These are phyloP conservation scores for Lampris megalopsis DNA, from an alignment of 2,113 vertebrate species.

Conservation along the genomic window DNA sequence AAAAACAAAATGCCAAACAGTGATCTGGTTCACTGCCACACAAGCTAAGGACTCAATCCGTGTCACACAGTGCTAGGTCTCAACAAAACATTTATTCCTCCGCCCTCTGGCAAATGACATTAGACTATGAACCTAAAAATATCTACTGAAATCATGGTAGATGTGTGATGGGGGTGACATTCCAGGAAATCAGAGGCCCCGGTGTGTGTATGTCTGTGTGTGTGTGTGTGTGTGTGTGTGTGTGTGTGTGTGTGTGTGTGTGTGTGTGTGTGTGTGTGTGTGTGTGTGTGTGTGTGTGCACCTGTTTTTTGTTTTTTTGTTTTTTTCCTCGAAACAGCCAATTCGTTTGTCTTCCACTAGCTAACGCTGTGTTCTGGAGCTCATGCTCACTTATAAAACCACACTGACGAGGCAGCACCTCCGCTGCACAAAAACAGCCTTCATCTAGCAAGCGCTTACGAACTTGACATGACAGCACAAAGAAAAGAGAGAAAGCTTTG, in stretches of 20 bases:
- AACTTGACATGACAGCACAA: too few species aligned
- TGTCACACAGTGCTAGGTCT: conserved; percentile 46
- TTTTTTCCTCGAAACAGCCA: too few species aligned
- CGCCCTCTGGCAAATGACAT: conserved; percentile 58
- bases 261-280: conserved; percentile 26
- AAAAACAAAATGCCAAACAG: conserved; percentile 58
- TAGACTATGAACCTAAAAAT: conserved; percentile 43
- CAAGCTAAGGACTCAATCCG: conserved; percentile 51
- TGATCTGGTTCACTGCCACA: conserved; percentile 39
- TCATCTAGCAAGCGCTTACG: too few species aligned
- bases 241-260: conserved; percentile 18
- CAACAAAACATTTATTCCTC: conserved; percentile 52
- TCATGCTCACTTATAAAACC: neutral
- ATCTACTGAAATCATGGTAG: conserved; percentile 36
- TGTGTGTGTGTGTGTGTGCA: too few species aligned
- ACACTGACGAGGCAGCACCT: neutral
- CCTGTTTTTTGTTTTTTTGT: too few species aligned
- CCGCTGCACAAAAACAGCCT: too few species aligned
- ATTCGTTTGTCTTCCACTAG: neutral
- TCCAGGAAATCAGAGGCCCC: conserved; percentile 51
- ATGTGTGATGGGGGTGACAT: conserved; percentile 56
- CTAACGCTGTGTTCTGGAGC: neutral
- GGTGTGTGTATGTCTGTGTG: conserved; percentile 28
- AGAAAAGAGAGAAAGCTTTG: too few species aligned
- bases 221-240: conserved; percentile 25